Evolutionary conservation across 2,113 vertebrate species (phyloP), one percentile per base, ranked within the genome.

Genomic region (Barbus barbus): DNA sequence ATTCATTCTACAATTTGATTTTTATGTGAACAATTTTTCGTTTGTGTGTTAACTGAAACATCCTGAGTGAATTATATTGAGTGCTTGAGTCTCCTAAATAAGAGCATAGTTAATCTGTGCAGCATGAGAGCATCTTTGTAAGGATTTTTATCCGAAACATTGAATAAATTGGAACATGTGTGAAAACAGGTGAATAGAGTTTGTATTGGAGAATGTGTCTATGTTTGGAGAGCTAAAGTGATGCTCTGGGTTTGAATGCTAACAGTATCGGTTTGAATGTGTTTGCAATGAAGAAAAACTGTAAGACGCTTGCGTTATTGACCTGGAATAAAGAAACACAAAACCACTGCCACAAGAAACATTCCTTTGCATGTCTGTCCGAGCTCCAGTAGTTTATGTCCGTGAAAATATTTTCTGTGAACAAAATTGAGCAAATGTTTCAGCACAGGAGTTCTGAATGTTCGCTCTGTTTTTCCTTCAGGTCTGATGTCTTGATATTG

Each of bases 401-500:
- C 51, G 20, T 56, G 51, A 77, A 77, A 28, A 51, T 75, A 24
- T 75, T 75, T 75, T 51, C 73, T 75, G 44, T 75, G 73, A 51
- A 75, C 73, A 75, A 48, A 75, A 75, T 16, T 48, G 69, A 44
- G 22, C 12, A n/a, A 73, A 26, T 44, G 38, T 44, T 73, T 73
- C 71, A 24, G 41, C 41, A 26, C 46, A 51, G 16, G 71, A 74
- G 44, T 31, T 75, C 14, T 75, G 46, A 46, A 51, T 20, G n/a
- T 72, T 22, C 16, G 33, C 33, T 36, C n/a, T n/a, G n/a, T 41
- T 41, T 28, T 28, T 74, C 72, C 41, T 26, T 28, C 2, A 51
- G 44, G 46, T 9, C 44, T 75, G 24, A 20, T 75, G 26, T 31
- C 73, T 51, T 51, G 73, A 31, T 48, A 75, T 26, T 72, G 38